phyloP scores from a whole-genome alignment of 2,113 vertebrate species.

The Carassius carassius region DNA sequence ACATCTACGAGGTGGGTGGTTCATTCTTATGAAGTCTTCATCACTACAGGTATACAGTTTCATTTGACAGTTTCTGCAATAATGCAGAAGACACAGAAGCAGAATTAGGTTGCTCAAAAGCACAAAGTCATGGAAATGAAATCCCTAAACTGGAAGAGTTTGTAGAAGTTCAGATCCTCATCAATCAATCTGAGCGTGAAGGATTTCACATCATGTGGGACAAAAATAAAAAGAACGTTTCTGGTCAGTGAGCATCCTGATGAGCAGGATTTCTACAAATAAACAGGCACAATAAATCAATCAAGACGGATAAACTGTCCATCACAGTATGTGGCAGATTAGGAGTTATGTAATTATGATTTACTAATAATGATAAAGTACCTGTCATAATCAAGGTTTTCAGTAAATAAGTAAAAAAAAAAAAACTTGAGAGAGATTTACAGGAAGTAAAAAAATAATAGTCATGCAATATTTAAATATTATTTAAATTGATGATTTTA shows the following conservation, averaged over 20 bases:
- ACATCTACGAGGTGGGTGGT: neutral
- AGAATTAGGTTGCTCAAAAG: neutral
- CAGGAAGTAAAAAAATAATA: no score
- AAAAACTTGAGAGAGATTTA: no score
- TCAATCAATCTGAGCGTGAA: neutral
- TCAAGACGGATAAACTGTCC: neutral
- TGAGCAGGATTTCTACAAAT: constrained; percentile 16
- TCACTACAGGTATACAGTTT: neutral
- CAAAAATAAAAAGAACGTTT: neutral
- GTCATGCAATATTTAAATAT: neutral
- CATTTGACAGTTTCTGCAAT: constrained; percentile 9
- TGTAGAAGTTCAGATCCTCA: neutral
- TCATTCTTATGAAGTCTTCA: neutral
- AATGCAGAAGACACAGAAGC: constrained; percentile 12
- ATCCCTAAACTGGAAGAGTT: neutral
- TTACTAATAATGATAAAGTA: neutral
- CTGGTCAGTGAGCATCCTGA: neutral
- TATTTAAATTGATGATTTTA: neutral
- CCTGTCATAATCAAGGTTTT: neutral
- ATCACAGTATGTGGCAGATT: neutral
- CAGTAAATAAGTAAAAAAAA: neutral
- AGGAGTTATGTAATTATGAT: constrained; percentile 29
- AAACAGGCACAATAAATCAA: constrained; percentile 25
- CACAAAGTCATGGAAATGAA: neutral
- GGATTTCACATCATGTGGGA: neutral